Evolutionary conservation across 1,140 invertebrate species (phyloP).

Genomic region (Idris sp.): DNA sequence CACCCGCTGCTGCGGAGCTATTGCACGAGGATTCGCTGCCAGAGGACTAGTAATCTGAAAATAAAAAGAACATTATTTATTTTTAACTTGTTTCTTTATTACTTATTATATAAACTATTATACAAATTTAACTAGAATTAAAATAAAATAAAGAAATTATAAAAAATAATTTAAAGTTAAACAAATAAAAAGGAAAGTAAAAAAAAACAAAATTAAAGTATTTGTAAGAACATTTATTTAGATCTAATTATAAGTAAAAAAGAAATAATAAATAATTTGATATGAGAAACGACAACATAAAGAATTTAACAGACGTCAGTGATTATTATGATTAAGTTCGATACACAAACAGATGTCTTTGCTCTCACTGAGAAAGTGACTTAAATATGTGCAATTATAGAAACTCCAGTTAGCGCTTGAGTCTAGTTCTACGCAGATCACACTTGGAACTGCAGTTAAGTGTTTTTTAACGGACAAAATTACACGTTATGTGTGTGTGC

Average conservation of each 20-base stretch:
- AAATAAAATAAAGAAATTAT: no score
- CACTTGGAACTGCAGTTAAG: no score
- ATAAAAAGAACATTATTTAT: no score
- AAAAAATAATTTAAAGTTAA: conserved; percentile 75
- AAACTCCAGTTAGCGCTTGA: conserved; percentile 17
- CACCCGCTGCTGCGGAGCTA: conserved; percentile 76
- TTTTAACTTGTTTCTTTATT: no score
- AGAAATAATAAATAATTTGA: conserved; percentile 10
- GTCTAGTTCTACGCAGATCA: no score
- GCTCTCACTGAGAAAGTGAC: conserved; percentile 25
- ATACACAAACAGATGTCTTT: conserved; percentile 32
- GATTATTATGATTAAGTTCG: conserved; percentile 25
- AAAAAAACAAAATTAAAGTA: no score
- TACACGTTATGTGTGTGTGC: no score
- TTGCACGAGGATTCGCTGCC: conserved; percentile 78
- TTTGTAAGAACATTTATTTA: no score
- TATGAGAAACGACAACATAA: conserved; percentile 5
- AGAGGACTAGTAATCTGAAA: conserved; percentile 78
- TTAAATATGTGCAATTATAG: conserved; percentile 1
- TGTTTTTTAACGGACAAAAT: no score
- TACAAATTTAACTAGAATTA: no score
- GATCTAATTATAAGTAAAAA: neutral
- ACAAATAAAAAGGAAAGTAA: no score
- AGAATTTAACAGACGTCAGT: conserved; percentile 12
- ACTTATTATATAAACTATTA: no score